Base-by-base conservation (phyloP, 2,888 invertebrate species). In the Blastobasis lacticolella region DNA sequence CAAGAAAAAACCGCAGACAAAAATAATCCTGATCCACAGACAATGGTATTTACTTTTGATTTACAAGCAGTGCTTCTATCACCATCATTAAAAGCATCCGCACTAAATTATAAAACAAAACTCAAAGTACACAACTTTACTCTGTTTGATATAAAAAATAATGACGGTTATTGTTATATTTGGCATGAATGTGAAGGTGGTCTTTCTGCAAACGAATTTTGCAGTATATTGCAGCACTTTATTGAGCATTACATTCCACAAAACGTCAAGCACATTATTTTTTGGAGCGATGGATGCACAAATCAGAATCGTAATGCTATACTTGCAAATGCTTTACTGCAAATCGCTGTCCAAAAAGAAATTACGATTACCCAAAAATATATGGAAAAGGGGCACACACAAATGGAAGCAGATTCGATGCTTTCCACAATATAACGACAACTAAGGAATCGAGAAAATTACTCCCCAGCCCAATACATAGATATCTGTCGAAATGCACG, bases 341-440 rank as follows among this genome's bases (percentile, higher is more conserved):
- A 49, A 5, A 46, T 49, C 5, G 49, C 52, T 44, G 50, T 51
- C 38, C 50, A 52, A 53, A 38, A 55, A 37, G 50, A 55, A 8
- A 49, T 52, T 10, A 38, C 37, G 40, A 57, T 57, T 9, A 47
- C 45, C 9, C 55, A 55, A 45, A 55, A 53, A 50, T 50, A 53
- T 40, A 40, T 53, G 37, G 53, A 53, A 38, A 48, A 52, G 42
- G 55, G 54, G 36, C 56, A 56, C 47, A 56, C 56, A 37, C 54
- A 54, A 46, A 56, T 56, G 56, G 56, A 56, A 47, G 41, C 37
- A 48, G 54, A 56, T 37, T 54, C 53, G 40, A 50, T 51, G 37
- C 51, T 54, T 38, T 46, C 49, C 10, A 48, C 45, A 8, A 53
- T 56, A 49, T 51, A 56, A 23, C 47, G 45, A 40, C 47, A 51